These are phyloP conservation scores for Phoeniculus purpureus DNA, from an alignment of 2,797 vertebrate genomes.

Conservation along the genomic window DNA sequence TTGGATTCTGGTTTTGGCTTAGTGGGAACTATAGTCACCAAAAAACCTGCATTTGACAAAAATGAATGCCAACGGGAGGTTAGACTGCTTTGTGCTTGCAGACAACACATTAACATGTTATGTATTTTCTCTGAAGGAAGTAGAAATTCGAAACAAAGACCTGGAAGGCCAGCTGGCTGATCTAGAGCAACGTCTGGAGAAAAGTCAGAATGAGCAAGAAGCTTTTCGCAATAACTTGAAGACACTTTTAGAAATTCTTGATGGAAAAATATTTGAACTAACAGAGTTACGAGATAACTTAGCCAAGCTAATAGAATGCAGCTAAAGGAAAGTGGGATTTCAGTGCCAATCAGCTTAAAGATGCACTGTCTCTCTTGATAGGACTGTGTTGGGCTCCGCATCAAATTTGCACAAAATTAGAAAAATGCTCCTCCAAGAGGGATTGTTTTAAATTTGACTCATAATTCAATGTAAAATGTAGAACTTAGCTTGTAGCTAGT, in stretches of 20 bases:
- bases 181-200: slow-evolving; percentile 94
- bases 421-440: slow-evolving; percentile 74
- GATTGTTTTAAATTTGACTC: slow-evolving; percentile 81
- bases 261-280: slow-evolving; percentile 99
- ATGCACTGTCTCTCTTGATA: slow-evolving; percentile 80
- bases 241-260: slow-evolving; percentile 97
- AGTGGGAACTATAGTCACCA: neutral
- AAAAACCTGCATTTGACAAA: neutral
- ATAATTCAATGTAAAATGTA: slow-evolving; percentile 80
- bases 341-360: slow-evolving; percentile 79
- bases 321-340: slow-evolving; percentile 84
- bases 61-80: neutral
- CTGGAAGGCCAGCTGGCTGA: slow-evolving; percentile 93
- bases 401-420: slow-evolving; percentile 83
- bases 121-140: slow-evolving; percentile 87
- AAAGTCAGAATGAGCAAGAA: slow-evolving; percentile 96
- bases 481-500: slow-evolving; percentile 75
- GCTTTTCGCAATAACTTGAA: slow-evolving; percentile 97
- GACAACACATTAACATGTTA: slow-evolving; percentile 42
- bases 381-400: slow-evolving; percentile 80
- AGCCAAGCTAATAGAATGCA: slow-evolving; percentile 95
- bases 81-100: slow-evolving; percentile 23
- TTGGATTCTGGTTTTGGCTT: neutral
- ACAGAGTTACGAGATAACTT: slow-evolving; percentile 97
- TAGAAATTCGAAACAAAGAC: slow-evolving; percentile 92